phyloP scores from a whole-genome alignment of 2,888 invertebrate genomes.

The Brachyopa scutellaris region DNA sequence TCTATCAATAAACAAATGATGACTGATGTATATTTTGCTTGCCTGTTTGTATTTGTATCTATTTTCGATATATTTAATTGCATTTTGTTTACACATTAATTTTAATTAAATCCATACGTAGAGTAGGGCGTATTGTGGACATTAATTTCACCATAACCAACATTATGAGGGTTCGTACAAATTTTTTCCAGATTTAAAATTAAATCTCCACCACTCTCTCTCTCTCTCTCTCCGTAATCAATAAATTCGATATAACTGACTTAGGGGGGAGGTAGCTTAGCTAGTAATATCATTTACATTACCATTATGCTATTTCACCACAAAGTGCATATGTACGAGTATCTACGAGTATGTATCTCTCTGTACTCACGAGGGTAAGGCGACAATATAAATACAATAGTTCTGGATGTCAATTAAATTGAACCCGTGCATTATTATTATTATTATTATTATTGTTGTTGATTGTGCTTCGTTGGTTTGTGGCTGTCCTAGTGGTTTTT shows the following conservation, averaged over 20 bases:
- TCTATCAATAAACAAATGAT: too few species aligned
- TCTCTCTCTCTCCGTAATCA: too few species aligned
- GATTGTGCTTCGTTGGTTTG: slow-evolving; percentile 6
- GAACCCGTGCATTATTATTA: slow-evolving; percentile 58
- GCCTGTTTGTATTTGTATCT: neutral
- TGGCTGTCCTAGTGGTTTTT: neutral
- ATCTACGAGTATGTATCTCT: neutral
- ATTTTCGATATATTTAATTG: slow-evolving; percentile 57
- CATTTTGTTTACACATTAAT: slow-evolving; percentile 63
- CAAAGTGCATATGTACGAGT: neutral
- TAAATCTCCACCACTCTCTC: too few species aligned
- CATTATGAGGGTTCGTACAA: slow-evolving; percentile 50
- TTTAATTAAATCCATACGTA: slow-evolving; percentile 54
- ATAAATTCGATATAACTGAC: slow-evolving; percentile 12
- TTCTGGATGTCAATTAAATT: slow-evolving; percentile 68
- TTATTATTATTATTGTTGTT: slow-evolving; percentile 13
- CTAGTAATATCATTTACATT: neutral
- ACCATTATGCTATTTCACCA: neutral
- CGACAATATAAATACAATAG: slow-evolving; percentile 47
- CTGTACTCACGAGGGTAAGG: too few species aligned
- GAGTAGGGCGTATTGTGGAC: neutral
- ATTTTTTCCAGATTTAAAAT: neutral
- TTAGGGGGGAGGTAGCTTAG: slow-evolving; percentile 14
- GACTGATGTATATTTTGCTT: slow-evolving; percentile 17
- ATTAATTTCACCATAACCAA: slow-evolving; percentile 3